Conservation (phyloP, 2,888 invertebrate genomes). For the Rugalucina vietnamica region DNA sequence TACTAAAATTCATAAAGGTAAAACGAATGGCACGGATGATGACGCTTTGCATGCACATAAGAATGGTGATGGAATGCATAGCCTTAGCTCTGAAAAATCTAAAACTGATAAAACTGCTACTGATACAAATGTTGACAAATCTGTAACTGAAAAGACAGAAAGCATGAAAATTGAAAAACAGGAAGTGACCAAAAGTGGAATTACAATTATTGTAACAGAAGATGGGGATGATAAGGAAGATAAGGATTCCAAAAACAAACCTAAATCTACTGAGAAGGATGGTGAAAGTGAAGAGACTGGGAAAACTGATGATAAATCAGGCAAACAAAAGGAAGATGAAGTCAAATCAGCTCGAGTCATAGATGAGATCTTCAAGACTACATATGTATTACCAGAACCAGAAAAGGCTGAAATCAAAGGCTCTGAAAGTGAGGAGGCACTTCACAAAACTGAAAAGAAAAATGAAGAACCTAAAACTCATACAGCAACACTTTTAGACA, state of each 20-base stretch:
- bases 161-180: background rate
- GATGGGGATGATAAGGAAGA: background rate
- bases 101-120: background rate
- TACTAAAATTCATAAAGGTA: slow-evolving; percentile 44
- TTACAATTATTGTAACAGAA: background rate
- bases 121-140: background rate
- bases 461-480: too few relatives aligned
- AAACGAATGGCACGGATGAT: slow-evolving; percentile 22
- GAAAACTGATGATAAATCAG: background rate
- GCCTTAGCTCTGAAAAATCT: slow-evolving; percentile 23
- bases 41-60: slow-evolving; percentile 12
- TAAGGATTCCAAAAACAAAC: background rate
- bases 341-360: too few relatives aligned
- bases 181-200: background rate
- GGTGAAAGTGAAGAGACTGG: background rate
- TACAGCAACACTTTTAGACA: too few relatives aligned
- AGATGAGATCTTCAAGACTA: too few relatives aligned
- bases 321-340: background rate
- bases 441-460: background rate
- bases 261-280: background rate
- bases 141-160: too few relatives aligned
- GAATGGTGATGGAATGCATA: slow-evolving; percentile 38
- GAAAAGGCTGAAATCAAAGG: too few relatives aligned
- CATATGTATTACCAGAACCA: too few relatives aligned
- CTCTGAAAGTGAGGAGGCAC: too few relatives aligned